These are phyloP conservation scores for Laothoe populi DNA, from an alignment of 2,888 invertebrate species.

Conservation along the genomic window DNA sequence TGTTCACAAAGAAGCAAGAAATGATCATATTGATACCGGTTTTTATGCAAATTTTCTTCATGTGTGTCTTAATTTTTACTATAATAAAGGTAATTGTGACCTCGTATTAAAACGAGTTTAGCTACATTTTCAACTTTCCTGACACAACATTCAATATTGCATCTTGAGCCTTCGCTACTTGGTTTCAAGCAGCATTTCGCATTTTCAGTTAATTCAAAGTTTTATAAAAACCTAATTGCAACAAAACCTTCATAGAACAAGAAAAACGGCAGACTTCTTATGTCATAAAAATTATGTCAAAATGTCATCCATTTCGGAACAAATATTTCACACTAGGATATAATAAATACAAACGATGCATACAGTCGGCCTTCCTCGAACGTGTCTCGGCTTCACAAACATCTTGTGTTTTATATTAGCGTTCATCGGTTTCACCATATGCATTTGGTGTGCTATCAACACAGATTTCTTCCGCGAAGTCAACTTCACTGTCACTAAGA, in stretches of 20 bases:
- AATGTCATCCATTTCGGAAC: constrained; percentile 10
- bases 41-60: too few species aligned
- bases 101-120: too few species aligned
- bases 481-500: constrained; percentile 71
- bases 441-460: constrained; percentile 71
- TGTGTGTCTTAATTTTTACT: too few species aligned
- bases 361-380: constrained; percentile 66
- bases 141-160: too few species aligned
- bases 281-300: not conserved
- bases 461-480: constrained; percentile 72
- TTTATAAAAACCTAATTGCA: not conserved
- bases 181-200: too few species aligned
- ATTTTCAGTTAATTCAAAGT: too few species aligned
- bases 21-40: too few species aligned
- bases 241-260: not conserved
- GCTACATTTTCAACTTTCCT: too few species aligned
- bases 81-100: too few species aligned
- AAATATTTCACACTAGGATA: constrained; percentile 25
- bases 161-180: too few species aligned
- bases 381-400: constrained; percentile 75
- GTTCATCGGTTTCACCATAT: constrained; percentile 54
- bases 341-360: constrained; percentile 58
- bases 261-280: not conserved
- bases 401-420: constrained; percentile 64
- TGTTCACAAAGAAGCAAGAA: too few species aligned